Evolutionary conservation across 2,888 invertebrate genomes (phyloP), one percentile per base, ranked within the genome.

Genomic region (Pyrocoelia pectoralis): DNA sequence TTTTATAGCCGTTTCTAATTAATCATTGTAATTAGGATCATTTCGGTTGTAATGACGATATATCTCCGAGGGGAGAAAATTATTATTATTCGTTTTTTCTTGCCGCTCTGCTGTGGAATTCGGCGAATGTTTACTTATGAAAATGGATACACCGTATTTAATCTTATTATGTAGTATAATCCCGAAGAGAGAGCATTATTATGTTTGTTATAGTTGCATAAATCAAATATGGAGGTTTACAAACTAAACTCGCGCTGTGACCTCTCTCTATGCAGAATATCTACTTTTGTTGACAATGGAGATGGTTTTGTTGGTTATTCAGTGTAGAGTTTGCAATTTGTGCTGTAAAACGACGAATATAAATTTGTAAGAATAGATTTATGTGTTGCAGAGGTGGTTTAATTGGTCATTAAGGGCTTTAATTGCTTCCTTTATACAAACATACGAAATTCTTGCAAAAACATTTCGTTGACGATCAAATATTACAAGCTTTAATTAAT

Each of bases 11-110:
- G 62, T 66, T 67, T 62, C 56, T 61, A 70, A 72, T 72, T 72
- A 70, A 72, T 72, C 70, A 71, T 70, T 66, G 68, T 68, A 72
- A 72, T 71, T 71, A 72, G 70, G 62, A 71, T 70, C 65, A 69
- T 72, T 63, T 63, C 19, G 56, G 59, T 19, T 48, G 52, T 60
- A 61, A 65, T 58, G 68, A 54, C 60, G 65, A 63, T 57, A 61
- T 65, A 40, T 40, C 13, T 40, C 41, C 40, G 15, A 48, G 24
- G 46, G 28, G 24, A 24, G 18, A 17, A 28, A 29, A 41, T 19
- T 50, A 61, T 61, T 41, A 18, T 55, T 13, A 43, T 24, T 56
- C 50, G 55, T 24, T 24, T 24, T 6, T 6, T 24, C 24, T 6
- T 24, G 24, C 24, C 4, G 24, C 24, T 3, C 6, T 6, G 24